Evolutionary conservation across 2,113 vertebrate genomes (phyloP).

Genomic region (Eurystomus gularis): DNA sequence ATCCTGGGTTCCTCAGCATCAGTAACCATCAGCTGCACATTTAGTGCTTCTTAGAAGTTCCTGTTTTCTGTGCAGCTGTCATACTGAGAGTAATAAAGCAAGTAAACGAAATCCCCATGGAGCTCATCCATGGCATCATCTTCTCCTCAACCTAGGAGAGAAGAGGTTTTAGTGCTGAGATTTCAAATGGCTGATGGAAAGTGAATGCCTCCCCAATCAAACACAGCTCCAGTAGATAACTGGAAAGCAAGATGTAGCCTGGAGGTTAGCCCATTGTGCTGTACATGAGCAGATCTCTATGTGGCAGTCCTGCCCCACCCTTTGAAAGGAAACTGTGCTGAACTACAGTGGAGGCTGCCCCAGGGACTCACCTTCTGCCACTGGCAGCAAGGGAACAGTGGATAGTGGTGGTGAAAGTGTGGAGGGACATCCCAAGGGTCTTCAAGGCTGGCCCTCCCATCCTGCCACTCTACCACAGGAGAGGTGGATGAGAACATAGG

Average conservation of each 20-base stretch:
- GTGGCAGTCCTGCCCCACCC: not conserved
- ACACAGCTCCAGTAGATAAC: not conserved
- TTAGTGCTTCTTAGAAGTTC: not conserved
- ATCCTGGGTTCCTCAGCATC: not conserved
- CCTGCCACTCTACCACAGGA: not conserved
- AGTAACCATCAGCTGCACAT: not conserved
- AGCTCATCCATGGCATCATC: not conserved
- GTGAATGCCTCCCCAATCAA: not conserved
- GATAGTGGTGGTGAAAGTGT: not conserved
- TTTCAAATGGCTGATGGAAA: not conserved
- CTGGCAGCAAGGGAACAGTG: not conserved
- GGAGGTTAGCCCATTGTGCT: rapidly evolving
- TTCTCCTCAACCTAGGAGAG: not conserved
- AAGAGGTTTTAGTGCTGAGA: not conserved
- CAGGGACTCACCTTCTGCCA: not conserved
- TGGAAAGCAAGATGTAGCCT: not conserved
- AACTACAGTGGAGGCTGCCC: not conserved
- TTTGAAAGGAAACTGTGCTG: not conserved
- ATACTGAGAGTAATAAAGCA: not conserved
- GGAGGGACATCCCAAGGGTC: not conserved
- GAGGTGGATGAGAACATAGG: not conserved
- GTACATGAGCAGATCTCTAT: not conserved
- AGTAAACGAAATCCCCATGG: not conserved
- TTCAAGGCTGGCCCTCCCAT: not conserved
- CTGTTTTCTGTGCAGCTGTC: not conserved